These are phyloP conservation scores for Dermatophagoides farinae DNA, from an alignment of 1,140 invertebrate species.

Conservation along the genomic window DNA sequence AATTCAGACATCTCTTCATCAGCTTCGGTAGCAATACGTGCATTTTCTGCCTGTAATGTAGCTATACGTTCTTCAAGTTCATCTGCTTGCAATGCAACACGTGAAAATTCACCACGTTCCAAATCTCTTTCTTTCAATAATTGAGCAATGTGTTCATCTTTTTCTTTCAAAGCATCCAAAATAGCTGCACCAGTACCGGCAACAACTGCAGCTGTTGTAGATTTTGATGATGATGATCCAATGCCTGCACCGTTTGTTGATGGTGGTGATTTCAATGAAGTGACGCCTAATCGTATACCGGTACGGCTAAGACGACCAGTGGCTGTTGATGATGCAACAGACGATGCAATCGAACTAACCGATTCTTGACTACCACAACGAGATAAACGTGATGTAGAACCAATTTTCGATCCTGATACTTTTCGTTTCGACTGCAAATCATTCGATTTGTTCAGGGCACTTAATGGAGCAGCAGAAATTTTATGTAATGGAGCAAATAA, in stretches of 20 bases:
- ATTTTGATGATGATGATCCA: neutral
- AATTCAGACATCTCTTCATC: slow-evolving; percentile 29
- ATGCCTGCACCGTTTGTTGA: slow-evolving; percentile 7
- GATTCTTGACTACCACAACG: slow-evolving; percentile 46
- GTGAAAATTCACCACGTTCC: slow-evolving; percentile 56
- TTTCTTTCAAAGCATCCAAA: slow-evolving; percentile 72
- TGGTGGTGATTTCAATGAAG: slow-evolving; percentile 28
- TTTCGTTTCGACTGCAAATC: neutral
- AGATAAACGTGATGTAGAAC: slow-evolving; percentile 32
- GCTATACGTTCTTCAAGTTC: slow-evolving; percentile 28
- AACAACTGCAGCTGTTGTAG: slow-evolving; percentile 11
- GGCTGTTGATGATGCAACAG: slow-evolving; percentile 48
- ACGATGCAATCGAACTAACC: slow-evolving; percentile 55
- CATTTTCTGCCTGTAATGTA: slow-evolving; percentile 15
- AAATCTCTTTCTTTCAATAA: slow-evolving; percentile 69
- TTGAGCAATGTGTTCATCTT: slow-evolving; percentile 73
- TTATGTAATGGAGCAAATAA: slow-evolving; percentile 76
- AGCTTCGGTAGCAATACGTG: slow-evolving; percentile 28
- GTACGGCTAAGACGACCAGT: slow-evolving; percentile 35
- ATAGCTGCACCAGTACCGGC: slow-evolving; percentile 15
- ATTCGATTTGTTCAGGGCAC: neutral
- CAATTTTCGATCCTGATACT: neutral
- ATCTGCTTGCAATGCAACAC: slow-evolving; percentile 45
- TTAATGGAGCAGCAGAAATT: slow-evolving; percentile 33
- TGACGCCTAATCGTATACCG: slow-evolving; percentile 44